A percentile compares a stretch with the other conserved stretches of the same genome.
Evolutionary conservation across 2,113 vertebrate species (phyloP).

Genomic region (Lepisosteus oculatus): DNA sequence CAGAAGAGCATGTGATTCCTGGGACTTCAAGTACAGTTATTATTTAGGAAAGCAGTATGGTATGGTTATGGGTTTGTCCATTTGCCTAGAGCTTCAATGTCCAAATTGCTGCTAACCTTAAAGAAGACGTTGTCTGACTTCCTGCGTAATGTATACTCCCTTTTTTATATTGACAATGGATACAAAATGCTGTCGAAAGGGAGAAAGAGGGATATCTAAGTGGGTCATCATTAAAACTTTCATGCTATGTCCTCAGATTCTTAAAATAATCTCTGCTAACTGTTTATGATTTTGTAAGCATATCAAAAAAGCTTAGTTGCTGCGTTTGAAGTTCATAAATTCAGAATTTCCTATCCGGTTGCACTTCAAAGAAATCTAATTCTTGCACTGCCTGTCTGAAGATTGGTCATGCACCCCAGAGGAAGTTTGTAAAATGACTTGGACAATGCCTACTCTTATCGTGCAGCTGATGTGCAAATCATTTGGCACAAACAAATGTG

Average conservation of each 20-base stretch:
- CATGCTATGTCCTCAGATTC: slow-evolving; percentile 24
- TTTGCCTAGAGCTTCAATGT: too few relatives aligned
- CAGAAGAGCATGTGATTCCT: too few relatives aligned
- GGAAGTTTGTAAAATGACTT: slow-evolving; percentile 51
- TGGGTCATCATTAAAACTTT: slow-evolving; percentile 30
- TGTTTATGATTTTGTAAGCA: slow-evolving; percentile 36
- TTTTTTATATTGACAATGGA: too few relatives aligned
- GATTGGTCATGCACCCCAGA: slow-evolving; percentile 41
- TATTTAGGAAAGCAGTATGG: too few relatives aligned
- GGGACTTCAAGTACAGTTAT: too few relatives aligned
- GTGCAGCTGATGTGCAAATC: slow-evolving; percentile 30
- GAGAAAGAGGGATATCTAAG: slow-evolving; percentile 2
- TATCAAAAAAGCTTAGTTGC: slow-evolving; percentile 46
- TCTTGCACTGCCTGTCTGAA: slow-evolving; percentile 41
- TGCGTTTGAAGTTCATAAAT: slow-evolving; percentile 52
- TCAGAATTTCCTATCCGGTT: slow-evolving; percentile 44
- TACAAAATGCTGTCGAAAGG: too few relatives aligned
- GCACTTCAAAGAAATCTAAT: slow-evolving; percentile 54
- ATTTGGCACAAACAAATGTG: slow-evolving; percentile 36
- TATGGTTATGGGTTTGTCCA: too few relatives aligned
- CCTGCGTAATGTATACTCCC: too few relatives aligned
- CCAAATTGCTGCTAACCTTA: too few relatives aligned
- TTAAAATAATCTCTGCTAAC: slow-evolving; percentile 15
- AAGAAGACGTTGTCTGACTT: too few relatives aligned
- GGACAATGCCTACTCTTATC: slow-evolving; percentile 45